Percentiles rank a stretch among this genome's conserved stretches.
Conservation (phyloP, 2,888 invertebrate species). For the Cyrtodaria siliqua region DNA sequence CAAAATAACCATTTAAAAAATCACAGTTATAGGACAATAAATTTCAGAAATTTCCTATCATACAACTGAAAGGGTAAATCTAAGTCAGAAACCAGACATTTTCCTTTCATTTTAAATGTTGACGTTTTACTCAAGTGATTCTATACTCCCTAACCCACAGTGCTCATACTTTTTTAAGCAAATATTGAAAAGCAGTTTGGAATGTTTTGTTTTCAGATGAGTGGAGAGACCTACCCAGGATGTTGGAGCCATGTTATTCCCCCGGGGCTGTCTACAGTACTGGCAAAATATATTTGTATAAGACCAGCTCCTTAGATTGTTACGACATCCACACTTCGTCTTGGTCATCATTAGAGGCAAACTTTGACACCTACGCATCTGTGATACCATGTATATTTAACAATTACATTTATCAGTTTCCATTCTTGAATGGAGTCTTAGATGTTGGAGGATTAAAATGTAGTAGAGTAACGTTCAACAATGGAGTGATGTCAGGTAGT, state of each 20-base stretch:
- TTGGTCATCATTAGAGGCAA: slow-evolving; percentile 21
- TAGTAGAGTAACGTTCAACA: background rate
- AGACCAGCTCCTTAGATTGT: slow-evolving; percentile 9
- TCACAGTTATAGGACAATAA: too few relatives aligned
- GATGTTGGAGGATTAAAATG: too few relatives aligned
- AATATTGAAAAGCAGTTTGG: too few relatives aligned
- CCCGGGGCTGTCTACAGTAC: slow-evolving; percentile 23
- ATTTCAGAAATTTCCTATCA: too few relatives aligned
- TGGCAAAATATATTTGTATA: slow-evolving; percentile 35
- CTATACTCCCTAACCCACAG: too few relatives aligned
- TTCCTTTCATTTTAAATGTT: too few relatives aligned
- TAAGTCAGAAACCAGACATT: too few relatives aligned
- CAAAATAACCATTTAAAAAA: too few relatives aligned
- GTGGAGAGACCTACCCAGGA: slow-evolving; percentile 36
- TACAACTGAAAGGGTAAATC: too few relatives aligned
- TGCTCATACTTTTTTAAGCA: too few relatives aligned
- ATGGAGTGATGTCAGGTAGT: background rate
- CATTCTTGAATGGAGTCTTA: slow-evolving; percentile 11
- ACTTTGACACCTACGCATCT: background rate
- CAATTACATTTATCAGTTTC: slow-evolving; percentile 38
- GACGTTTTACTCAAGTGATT: too few relatives aligned
- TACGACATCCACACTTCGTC: slow-evolving; percentile 21
- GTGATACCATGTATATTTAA: slow-evolving; percentile 20
- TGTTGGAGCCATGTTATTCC: slow-evolving; percentile 26
- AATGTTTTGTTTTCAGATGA: slow-evolving; percentile 46